Conservation (phyloP, 1,140 invertebrate genomes). For the Copidosoma floridanum region DNA sequence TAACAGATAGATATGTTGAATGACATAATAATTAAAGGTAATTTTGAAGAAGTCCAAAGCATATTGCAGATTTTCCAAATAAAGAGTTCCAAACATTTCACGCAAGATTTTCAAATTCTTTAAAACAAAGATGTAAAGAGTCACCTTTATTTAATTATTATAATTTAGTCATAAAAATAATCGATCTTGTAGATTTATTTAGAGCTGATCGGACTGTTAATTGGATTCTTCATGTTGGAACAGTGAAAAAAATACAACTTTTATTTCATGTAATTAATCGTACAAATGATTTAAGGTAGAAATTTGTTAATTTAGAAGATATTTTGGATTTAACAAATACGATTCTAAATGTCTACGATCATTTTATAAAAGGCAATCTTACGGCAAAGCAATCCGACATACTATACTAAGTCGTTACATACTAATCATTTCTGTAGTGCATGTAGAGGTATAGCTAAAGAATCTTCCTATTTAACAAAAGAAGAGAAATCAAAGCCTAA, state of each 20-base stretch:
- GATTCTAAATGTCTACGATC: neutral
- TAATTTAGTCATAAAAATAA: conserved; percentile 3
- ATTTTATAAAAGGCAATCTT: neutral
- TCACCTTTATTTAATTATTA: conserved; percentile 1
- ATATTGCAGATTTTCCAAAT: neutral
- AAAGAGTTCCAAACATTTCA: neutral
- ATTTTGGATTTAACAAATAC: neutral
- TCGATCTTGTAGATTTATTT: conserved; percentile 9
- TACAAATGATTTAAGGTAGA: conserved; percentile 20
- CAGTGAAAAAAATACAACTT: conserved; percentile 12
- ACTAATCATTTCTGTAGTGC: too few species aligned
- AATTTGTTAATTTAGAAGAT: conserved; percentile 16
- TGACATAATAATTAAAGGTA: neutral
- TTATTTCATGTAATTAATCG: conserved; percentile 17
- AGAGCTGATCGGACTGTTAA: conserved; percentile 19
- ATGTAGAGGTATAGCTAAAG: too few species aligned
- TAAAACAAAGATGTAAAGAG: neutral
- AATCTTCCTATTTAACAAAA: too few species aligned
- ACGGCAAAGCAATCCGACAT: neutral
- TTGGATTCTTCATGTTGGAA: conserved; percentile 15
- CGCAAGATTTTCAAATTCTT: neutral
- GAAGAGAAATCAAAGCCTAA: too few species aligned
- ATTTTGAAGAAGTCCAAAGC: neutral
- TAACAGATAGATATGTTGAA: neutral
- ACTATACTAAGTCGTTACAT: too few species aligned